phyloP scores from a whole-genome alignment of 2,797 vertebrate species.

The Loriculus beryllinus region DNA sequence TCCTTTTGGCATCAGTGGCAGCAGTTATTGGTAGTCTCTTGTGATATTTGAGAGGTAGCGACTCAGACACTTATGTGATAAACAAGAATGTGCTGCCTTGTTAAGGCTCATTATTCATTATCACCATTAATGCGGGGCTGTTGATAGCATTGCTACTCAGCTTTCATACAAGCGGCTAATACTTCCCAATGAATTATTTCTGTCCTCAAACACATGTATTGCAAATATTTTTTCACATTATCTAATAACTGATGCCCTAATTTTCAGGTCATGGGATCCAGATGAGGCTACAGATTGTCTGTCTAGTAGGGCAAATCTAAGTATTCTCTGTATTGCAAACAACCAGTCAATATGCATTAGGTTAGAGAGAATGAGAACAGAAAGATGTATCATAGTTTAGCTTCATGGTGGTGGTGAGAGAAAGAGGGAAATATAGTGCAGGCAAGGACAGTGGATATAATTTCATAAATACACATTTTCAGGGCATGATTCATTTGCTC shows the following conservation, averaged over 20 bases:
- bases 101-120: not conserved
- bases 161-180: not conserved
- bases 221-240: not conserved
- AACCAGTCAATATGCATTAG: not conserved
- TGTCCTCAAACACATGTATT: not conserved
- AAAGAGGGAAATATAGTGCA: not conserved
- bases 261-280: not conserved
- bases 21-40: not conserved
- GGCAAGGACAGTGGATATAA: not conserved
- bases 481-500: not conserved
- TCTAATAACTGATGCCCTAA: not conserved
- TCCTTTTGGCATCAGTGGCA: not conserved
- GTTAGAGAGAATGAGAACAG: not conserved
- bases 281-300: not conserved
- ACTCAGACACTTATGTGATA: not conserved
- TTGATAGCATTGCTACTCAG: not conserved
- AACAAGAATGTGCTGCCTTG: not conserved
- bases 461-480: not conserved
- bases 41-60: not conserved
- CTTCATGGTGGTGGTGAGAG: not conserved
- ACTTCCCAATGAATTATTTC: not conserved
- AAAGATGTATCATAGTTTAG: not conserved
- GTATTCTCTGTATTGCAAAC: not conserved
- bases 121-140: fast-evolving
- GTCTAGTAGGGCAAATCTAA: not conserved